These are phyloP conservation scores for Lasioglossum albipes DNA, from an alignment of 1,140 invertebrate species.

Conservation along the genomic window DNA sequence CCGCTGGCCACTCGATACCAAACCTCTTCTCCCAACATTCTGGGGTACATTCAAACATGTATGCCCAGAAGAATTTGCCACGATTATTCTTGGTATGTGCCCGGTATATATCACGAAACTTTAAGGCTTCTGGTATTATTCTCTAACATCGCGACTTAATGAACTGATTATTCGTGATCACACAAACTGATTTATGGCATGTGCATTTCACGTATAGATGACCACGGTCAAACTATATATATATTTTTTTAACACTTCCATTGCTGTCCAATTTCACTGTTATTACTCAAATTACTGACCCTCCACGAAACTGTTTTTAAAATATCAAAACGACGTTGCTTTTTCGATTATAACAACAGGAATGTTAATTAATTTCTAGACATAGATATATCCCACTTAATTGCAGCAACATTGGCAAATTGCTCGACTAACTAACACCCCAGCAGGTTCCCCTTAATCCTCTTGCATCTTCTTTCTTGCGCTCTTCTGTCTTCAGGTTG, in stretches of 20 bases:
- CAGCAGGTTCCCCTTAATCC: slow-evolving; percentile 54
- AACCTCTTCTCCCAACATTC: slow-evolving; percentile 60
- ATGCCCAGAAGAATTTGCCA: slow-evolving; percentile 58
- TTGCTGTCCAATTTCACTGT: slow-evolving; percentile 42
- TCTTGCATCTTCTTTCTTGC: slow-evolving; percentile 79
- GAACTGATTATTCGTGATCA: slow-evolving; percentile 32
- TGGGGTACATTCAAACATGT: slow-evolving; percentile 47
- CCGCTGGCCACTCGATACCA: slow-evolving; percentile 63
- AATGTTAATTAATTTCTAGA: slow-evolving; percentile 37
- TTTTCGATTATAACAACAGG: slow-evolving; percentile 40
- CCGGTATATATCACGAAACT: slow-evolving; percentile 48
- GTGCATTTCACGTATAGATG: slow-evolving; percentile 25
- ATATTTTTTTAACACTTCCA: slow-evolving; percentile 42
- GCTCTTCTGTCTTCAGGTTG: slow-evolving; percentile 77
- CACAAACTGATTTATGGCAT: slow-evolving; percentile 34
- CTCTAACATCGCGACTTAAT: slow-evolving; percentile 52
- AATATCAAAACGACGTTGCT: slow-evolving; percentile 30
- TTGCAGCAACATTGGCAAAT: slow-evolving; percentile 11
- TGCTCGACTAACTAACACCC: slow-evolving; percentile 42
- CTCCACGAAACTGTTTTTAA: slow-evolving; percentile 11
- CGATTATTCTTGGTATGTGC: slow-evolving; percentile 46
- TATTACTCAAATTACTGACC: slow-evolving; percentile 36
- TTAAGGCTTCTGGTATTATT: slow-evolving; percentile 48
- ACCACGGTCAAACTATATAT: slow-evolving; percentile 39
- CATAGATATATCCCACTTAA: slow-evolving; percentile 39